A percentile compares a stretch with the other conserved stretches of the same genome.
Conservation (phyloP, 2,797 vertebrate species). For the Spinus olivaceus region DNA sequence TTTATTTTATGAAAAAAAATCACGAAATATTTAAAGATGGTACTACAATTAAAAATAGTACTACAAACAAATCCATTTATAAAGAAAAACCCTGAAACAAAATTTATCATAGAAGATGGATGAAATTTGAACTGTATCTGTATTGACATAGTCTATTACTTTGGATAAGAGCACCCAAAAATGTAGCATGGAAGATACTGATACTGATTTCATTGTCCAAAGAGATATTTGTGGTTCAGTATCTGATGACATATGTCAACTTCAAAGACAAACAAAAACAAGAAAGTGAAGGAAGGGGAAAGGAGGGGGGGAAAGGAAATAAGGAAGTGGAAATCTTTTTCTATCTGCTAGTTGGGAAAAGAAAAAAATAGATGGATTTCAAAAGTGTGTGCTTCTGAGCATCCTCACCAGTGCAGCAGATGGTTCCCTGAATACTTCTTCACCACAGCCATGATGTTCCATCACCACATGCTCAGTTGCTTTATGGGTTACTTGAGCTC, state of each 20-base stretch:
- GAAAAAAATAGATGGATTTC: background rate
- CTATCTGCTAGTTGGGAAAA: background rate
- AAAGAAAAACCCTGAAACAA: background rate
- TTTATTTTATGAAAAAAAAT: background rate
- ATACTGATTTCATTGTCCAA: background rate
- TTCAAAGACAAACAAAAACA: background rate
- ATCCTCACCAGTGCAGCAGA: background rate
- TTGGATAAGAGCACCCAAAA: background rate
- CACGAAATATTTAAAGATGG: background rate
- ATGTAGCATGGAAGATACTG: background rate
- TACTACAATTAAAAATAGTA: background rate
- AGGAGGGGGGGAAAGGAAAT: accelerated
- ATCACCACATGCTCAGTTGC: background rate
- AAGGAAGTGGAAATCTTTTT: background rate
- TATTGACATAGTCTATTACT: background rate
- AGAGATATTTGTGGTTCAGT: background rate
- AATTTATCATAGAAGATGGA: background rate
- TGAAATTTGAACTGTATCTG: background rate
- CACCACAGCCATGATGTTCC: background rate
- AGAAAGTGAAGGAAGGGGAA: background rate
- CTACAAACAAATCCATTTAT: background rate
- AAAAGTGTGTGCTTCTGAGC: background rate
- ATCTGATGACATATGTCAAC: background rate
- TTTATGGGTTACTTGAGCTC: background rate
- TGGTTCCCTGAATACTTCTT: background rate